Conservation (phyloP, 2,888 invertebrate species). For the Aspidapion aeneum region DNA sequence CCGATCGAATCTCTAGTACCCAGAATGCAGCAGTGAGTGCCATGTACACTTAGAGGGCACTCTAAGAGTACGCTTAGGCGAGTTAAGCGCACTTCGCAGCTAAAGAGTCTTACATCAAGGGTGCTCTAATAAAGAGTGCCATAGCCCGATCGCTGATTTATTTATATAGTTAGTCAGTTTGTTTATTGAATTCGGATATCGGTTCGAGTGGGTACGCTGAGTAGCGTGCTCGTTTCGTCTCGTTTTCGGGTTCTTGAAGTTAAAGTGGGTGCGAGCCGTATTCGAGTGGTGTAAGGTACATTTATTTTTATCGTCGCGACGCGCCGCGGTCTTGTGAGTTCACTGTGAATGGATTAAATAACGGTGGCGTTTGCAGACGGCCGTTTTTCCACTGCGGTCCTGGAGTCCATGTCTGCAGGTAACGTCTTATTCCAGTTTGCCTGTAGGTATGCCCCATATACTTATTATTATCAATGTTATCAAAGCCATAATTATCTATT, state of each 20-base stretch:
- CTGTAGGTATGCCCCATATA: no score
- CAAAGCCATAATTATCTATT: no score
- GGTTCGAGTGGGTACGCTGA: constrained; percentile 41
- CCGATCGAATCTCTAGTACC: constrained; percentile 41
- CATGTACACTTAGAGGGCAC: constrained; percentile 51
- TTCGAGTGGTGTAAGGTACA: constrained; percentile 27
- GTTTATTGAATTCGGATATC: constrained; percentile 51
- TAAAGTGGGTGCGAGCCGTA: constrained; percentile 26
- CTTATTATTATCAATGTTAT: no score
- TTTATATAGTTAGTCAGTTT: constrained; percentile 53
- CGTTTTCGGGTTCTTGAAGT: constrained; percentile 40
- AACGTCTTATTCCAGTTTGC: no score
- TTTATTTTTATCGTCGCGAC: constrained; percentile 23
- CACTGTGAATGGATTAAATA: constrained; percentile 25
- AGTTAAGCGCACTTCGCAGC: constrained; percentile 52
- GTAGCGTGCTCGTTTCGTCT: constrained; percentile 44
- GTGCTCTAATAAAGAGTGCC: constrained; percentile 48
- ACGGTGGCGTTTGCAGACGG: constrained; percentile 45
- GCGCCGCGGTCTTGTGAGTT: constrained; percentile 23
- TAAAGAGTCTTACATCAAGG: constrained; percentile 53
- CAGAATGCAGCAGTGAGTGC: constrained; percentile 48
- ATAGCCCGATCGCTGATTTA: constrained; percentile 52
- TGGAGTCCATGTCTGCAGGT: constrained; percentile 49
- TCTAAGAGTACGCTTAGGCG: constrained; percentile 51
- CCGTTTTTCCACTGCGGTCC: constrained; percentile 43